Evolutionary conservation across 1,140 invertebrate species (phyloP), one percentile per base, ranked within the genome.

Genomic region (Lordiphosa stackelbergi): DNA sequence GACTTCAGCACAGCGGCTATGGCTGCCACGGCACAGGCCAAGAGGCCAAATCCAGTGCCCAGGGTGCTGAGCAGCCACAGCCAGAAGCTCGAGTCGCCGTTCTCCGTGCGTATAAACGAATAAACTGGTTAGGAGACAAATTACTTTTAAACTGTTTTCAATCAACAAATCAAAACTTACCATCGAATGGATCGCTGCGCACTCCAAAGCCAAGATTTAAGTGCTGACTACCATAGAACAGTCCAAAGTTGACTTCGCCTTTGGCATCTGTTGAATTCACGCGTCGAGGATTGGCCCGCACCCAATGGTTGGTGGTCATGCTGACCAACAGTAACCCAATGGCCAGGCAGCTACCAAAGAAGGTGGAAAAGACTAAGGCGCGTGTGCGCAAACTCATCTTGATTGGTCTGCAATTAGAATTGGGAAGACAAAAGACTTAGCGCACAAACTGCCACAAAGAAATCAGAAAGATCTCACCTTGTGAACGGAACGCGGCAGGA

Each of bases 231-330:
- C 96, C 95, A 63, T 94, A 91, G 74, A 97, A 94, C 0, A 97
- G 89, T 0, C 96, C 96, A 74, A 96, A 95, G 75, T 94, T 91
- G 38, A 97, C 91, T 65, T 91, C 90, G 2, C 94, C 95, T 43
- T 92, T 92, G 38, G 94, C 95, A 66, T 93, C 91, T 22, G 89
- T 79, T 0, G 93, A 90, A 84, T 93, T 94, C 0, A 90, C 90
- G 57, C 93, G 88, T 42, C 91, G 91, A 1, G 95, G 94, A 57
- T 89, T 90, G 0, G 95, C 94, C 28, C 93, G 92, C 1, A 96
- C 91, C 97, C 97, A 98, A 71, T 95, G 92, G 69, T 95, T 94
- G 0, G 96, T 97, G 0, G 94, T 95, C 53, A 98, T 88, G 22
- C 95, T 93, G 8, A 94, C 94, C 9, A 95, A 92, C 1, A 97